Evolutionary conservation across 2,888 invertebrate species (phyloP).

Genomic region (Azorinus chamasolen): DNA sequence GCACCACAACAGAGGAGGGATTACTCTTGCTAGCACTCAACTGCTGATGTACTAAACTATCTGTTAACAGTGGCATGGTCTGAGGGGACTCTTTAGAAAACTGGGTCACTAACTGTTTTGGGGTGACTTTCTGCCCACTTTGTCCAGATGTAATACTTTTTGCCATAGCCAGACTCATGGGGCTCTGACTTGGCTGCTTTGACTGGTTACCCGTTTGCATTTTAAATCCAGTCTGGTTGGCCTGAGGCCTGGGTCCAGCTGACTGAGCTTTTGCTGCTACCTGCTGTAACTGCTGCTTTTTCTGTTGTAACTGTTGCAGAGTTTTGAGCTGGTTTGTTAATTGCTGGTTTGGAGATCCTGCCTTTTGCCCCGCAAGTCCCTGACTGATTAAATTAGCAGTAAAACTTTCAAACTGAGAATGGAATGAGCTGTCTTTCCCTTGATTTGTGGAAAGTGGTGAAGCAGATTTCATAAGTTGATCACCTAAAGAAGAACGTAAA

Average conservation of each 20-base stretch:
- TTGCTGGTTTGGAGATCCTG: slow-evolving; percentile 3
- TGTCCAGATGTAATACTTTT: slow-evolving; percentile 19
- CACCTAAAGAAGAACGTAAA: slow-evolving; percentile 57
- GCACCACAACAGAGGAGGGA: background rate
- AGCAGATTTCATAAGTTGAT: slow-evolving; percentile 21
- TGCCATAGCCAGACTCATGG: slow-evolving; percentile 49
- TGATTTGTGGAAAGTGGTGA: slow-evolving; percentile 5
- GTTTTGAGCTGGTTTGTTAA: background rate
- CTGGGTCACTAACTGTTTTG: slow-evolving; percentile 36
- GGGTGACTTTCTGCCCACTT: slow-evolving; percentile 8
- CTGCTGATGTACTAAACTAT: slow-evolving; percentile 50
- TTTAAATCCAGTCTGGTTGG: background rate
- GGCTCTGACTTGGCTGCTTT: slow-evolving; percentile 37
- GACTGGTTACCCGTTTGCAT: slow-evolving; percentile 9
- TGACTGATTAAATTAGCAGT: background rate
- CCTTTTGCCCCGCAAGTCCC: background rate
- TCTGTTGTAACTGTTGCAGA: slow-evolving; percentile 17
- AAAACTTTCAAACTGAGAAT: slow-evolving; percentile 71
- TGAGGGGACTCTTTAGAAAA: slow-evolving; percentile 18
- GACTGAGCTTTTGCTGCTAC: slow-evolving; percentile 13
- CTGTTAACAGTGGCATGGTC: slow-evolving; percentile 35
- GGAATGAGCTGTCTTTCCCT: slow-evolving; percentile 17
- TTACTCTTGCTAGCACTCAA: slow-evolving; percentile 18
- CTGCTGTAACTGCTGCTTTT: slow-evolving; percentile 1
- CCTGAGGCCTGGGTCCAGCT: background rate